Evolutionary conservation across 2,113 vertebrate genomes (phyloP), one percentile per base, ranked within the genome.

Genomic region (Scopus umbretta): DNA sequence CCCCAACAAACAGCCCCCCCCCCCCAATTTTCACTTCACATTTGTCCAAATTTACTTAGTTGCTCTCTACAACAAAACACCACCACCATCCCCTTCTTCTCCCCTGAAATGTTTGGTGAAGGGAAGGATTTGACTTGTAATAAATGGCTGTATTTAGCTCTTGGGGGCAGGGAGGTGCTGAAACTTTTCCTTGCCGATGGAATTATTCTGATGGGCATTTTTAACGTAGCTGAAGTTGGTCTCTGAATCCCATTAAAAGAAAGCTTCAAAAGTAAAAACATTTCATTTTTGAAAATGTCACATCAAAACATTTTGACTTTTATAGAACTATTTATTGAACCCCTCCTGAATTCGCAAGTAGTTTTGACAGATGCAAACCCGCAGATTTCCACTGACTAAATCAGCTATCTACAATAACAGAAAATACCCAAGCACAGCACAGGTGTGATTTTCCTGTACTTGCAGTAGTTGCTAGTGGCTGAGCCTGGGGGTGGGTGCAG

Each of bases 231-330:
- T 74, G 8, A 67, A 88, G 38, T 72, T 2, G 3, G 10, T 34
- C 75, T 90, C 58, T 76, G 73, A 91, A 68, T 11, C 23, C 18
- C 63, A 53, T 84, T 62, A 68, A 65, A 13, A 86, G 49, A 88
- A 72, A 80, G 26, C 53, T 94, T 47, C 83, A 42, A 49, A 72
- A 80, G 43, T 9, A 53, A 83, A 80, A 80, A 7, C 9, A 38
- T 71, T 86, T 82, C 59, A 11, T 4, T 87, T 70, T 43, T 63
- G 55, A 47, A 59, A 90, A 86, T 75, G 66, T 47, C 86, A 76
- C 62, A 65, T 91, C 67, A 80, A 92, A 88, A 83, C 67, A 47
- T 68, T 92, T 73, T 90, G 53, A 56, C 50, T 92, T 90, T 56
- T 30, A 65, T 21, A 67, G 75, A 80, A 38, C 22, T 52, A 18